These are phyloP conservation scores for Chaetura pelagica DNA, from an alignment of 2,113 vertebrate genomes.

Conservation along the genomic window DNA sequence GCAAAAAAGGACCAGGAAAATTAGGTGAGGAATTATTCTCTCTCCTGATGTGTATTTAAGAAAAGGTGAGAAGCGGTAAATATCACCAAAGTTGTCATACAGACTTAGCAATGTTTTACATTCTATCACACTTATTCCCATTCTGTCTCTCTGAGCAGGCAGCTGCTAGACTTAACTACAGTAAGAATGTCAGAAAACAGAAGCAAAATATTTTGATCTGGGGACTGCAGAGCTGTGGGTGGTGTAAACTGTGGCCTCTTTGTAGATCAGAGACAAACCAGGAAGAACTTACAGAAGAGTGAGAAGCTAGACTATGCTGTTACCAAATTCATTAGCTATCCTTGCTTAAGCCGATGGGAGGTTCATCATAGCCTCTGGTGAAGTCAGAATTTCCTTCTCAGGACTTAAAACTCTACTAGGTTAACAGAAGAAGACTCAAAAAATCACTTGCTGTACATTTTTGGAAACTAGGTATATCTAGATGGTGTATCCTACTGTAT, in stretches of 20 bases:
- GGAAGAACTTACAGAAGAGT: slow-evolving; percentile 22
- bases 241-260: slow-evolving; percentile 57
- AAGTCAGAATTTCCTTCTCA: not conserved
- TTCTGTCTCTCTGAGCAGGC: slow-evolving; percentile 50
- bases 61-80: slow-evolving; percentile 42
- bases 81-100: slow-evolving; percentile 27
- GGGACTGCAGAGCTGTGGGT: slow-evolving; percentile 54
- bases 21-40: not conserved
- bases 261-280: slow-evolving; percentile 43
- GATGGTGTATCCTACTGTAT: not conserved
- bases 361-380: not conserved
- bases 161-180: slow-evolving; percentile 63
- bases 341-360: not conserved
- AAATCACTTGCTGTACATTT: not conserved
- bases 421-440: not conserved
- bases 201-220: slow-evolving; percentile 72
- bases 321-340: not conserved
- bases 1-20: slow-evolving; percentile 25
- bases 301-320: slow-evolving; percentile 12
- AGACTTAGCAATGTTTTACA: slow-evolving; percentile 40
- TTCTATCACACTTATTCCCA: slow-evolving; percentile 52
- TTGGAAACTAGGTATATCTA: not conserved
- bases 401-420: not conserved
- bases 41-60: slow-evolving; percentile 16
- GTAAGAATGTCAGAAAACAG: slow-evolving; percentile 65